Conservation (phyloP, 2,888 invertebrate species). For the Tuta absoluta region DNA sequence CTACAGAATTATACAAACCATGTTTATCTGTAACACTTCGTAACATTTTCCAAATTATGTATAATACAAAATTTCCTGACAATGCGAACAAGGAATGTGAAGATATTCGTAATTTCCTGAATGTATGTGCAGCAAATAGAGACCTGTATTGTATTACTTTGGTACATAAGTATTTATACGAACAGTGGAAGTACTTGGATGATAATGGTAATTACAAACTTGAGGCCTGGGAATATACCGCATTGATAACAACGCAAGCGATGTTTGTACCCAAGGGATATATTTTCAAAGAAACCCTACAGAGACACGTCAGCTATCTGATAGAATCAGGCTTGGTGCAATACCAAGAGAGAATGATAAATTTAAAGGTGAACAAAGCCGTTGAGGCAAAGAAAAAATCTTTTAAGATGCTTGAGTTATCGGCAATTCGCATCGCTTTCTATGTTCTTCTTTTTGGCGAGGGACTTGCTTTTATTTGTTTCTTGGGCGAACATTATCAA, state of each 20-base stretch:
- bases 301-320: neutral
- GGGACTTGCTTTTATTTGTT: neutral
- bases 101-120: neutral
- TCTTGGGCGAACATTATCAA: neutral
- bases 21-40: neutral
- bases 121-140: neutral
- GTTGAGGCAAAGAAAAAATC: neutral
- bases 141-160: neutral
- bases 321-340: neutral
- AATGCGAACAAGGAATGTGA: neutral
- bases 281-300: neutral
- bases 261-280: neutral
- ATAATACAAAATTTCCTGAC: neutral
- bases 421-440: neutral
- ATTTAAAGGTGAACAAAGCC: neutral
- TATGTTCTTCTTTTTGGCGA: neutral
- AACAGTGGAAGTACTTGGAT: constrained; percentile 4
- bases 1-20: neutral
- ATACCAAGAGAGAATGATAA: neutral
- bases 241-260: neutral
- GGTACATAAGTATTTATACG: neutral
- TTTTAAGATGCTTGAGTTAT: neutral
- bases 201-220: neutral
- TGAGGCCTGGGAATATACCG: neutral
- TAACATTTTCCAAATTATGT: neutral